These are phyloP conservation scores for Nudaria mundana DNA, from an alignment of 2,888 invertebrate species.

Conservation along the genomic window DNA sequence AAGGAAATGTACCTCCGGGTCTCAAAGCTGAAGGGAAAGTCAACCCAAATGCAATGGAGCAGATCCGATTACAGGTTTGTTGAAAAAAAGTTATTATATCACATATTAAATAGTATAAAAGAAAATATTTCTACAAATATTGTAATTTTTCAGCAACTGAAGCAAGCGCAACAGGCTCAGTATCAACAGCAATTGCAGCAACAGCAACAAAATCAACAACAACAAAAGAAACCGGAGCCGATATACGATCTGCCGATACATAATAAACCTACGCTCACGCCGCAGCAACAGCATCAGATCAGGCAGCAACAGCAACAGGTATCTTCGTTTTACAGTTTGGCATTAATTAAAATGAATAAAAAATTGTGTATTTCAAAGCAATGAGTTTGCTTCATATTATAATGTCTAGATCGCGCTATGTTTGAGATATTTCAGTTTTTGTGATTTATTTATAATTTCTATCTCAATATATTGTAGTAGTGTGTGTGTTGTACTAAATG, in stretches of 20 bases:
- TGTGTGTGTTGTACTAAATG: too few relatives aligned
- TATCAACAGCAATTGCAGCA: constrained; percentile 27
- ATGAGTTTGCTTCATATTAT: too few relatives aligned
- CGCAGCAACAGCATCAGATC: constrained; percentile 56
- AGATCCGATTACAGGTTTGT: constrained; percentile 62
- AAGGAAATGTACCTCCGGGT: constrained; percentile 40
- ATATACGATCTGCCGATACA: constrained; percentile 72
- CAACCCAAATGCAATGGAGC: constrained; percentile 66
- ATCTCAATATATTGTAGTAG: too few relatives aligned
- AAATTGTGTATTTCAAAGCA: too few relatives aligned
- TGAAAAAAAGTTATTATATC: background rate
- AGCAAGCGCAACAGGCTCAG: constrained; percentile 40
- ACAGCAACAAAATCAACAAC: constrained; percentile 32
- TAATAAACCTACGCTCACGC: constrained; percentile 63
- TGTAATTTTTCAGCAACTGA: constrained; percentile 37
- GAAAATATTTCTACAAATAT: too few relatives aligned
- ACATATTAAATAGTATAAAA: too few relatives aligned
- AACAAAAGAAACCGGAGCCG: constrained; percentile 65
- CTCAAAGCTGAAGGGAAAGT: constrained; percentile 63
- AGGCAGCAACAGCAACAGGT: constrained; percentile 41
- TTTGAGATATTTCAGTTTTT: too few relatives aligned
- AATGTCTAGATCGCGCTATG: too few relatives aligned
- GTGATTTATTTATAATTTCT: too few relatives aligned
- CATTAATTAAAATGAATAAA: too few relatives aligned
- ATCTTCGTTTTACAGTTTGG: too few relatives aligned